Base-by-base conservation (phyloP, 2,797 vertebrate genomes). In the Rhinophrynus dorsalis region DNA sequence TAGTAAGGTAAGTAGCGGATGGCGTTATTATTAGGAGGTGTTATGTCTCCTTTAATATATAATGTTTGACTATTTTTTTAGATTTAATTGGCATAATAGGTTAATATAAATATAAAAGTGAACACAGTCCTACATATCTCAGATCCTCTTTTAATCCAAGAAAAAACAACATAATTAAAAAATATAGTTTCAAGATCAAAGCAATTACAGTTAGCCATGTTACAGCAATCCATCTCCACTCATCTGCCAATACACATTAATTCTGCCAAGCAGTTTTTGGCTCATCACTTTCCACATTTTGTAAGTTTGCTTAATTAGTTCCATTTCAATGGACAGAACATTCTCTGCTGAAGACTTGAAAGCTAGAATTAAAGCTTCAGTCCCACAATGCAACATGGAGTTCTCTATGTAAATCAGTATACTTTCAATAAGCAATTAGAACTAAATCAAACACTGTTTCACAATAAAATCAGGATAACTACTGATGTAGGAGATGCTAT, bases 111-210 rank as follows among this genome's bases (percentile, higher is more conserved):
- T 18, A 35, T 56, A 63, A 56, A 23, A 54, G 20, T 56, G 40
- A 63, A 40, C 23, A 30, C 21, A 71, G 18, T 57, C 51, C 12
- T 56, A 35, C 44, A 45, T 64, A 30, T 71, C 18, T 58, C 55
- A 50, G 42, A 57, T 64, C 23, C 33, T 27, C 62, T 63, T 64
- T 50, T 57, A 17, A 57, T 57, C n/a, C 30, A 71, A 44, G 51
- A 72, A 72, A 44, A 72, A 72, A 72, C 54, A 65, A 65, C 54
- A 65, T 65, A 65, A 72, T 72, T 72, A 72, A 72, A 65, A 59
- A 58, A 44, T 42, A 51, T 65, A 44, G 57, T 51, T 65, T 33
- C 52, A 65, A 72, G 50, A 65, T 65, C 52, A 72, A 65, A 72
- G 69, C 69, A 72, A 72, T 72, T 72, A 65, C 54, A 58, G 52